Evolutionary conservation across 2,888 invertebrate genomes (phyloP), one percentile per base, ranked within the genome.

Genomic region (Formica aserva): DNA sequence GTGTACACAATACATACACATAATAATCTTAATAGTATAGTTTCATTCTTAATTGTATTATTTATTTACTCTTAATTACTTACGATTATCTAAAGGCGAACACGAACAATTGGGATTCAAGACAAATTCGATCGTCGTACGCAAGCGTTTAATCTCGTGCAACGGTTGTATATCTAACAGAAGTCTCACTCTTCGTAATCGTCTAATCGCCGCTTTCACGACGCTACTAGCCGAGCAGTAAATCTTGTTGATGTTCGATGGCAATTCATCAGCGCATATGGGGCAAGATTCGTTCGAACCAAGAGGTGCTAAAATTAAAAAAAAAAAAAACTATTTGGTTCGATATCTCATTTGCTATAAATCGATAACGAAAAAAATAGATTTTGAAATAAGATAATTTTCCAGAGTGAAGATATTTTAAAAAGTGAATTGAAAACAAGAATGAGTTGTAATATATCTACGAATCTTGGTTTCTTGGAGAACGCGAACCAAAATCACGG

Each of bases 131-230:
- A 94, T 76, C 6, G 92, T 92, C 1, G 91, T 87, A 57, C 90
- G 90, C 26, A 92, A 87, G 32, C 93, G 91, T 72, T 86, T 86
- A 6, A 91, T 78, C 26, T 75, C 81, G 22, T 84, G 83, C 8
- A 88, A 86, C n/a, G 87, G 74, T 18, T 90, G 87, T n/a, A 94
- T 84, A 82, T 93, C 92, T 76, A 94, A 85, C 22, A 94, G 86
- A 9, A 94, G 67, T 67, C 92, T 91, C 1, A 91, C 93, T 74
- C 92, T 92, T 11, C 93, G 91, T 29, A 86, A 86, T 83, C 93
- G 89, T 82, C 93, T 90, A 22, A 94, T 91, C 0, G 93, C 94
- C 13, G 93, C 92, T 88, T 94, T 94, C 26, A 93, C 87, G 18
- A 90, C 91, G 60, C 90, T 92, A 29, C 84, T 91, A 11, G 94